Evolutionary conservation across 1,140 invertebrate genomes (phyloP).

Genomic region (Drosophila lacteicornis): DNA sequence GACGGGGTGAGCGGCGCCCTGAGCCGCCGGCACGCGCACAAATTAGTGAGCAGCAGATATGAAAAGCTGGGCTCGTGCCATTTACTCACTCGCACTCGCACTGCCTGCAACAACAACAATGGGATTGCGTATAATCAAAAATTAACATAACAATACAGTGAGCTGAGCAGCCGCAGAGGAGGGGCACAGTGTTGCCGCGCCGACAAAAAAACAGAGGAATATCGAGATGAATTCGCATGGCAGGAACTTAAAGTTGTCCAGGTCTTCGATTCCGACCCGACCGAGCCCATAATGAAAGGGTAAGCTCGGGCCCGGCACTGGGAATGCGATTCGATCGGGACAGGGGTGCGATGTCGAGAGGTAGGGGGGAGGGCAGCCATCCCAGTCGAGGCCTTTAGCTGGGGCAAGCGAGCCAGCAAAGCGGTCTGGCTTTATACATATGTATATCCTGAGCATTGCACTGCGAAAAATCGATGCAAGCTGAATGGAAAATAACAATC

Average conservation of each 20-base stretch:
- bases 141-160: conserved; percentile 77
- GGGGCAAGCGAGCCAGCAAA: conserved; percentile 24
- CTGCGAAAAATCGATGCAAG: background rate
- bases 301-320: conserved; percentile 51
- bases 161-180: conserved; percentile 35
- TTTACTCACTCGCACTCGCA: conserved; percentile 33
- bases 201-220: conserved; percentile 39
- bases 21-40: conserved; percentile 73
- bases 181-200: conserved; percentile 52
- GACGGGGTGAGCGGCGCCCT: conserved; percentile 45
- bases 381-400: conserved; percentile 49
- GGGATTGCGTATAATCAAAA: conserved; percentile 75
- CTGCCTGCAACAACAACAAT: conserved; percentile 57
- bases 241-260: conserved; percentile 60
- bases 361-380: conserved; percentile 19
- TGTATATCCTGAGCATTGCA: background rate
- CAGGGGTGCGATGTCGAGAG: background rate
- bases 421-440: conserved; percentile 14
- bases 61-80: conserved; percentile 72
- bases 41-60: conserved; percentile 78
- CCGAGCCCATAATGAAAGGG: conserved; percentile 73
- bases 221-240: conserved; percentile 66
- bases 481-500: background rate
- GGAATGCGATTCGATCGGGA: conserved; percentile 13
- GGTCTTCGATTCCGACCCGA: conserved; percentile 27